These are phyloP conservation scores for Cardiocondyla obscurior DNA, from an alignment of 1,140 invertebrate genomes.

Conservation along the genomic window DNA sequence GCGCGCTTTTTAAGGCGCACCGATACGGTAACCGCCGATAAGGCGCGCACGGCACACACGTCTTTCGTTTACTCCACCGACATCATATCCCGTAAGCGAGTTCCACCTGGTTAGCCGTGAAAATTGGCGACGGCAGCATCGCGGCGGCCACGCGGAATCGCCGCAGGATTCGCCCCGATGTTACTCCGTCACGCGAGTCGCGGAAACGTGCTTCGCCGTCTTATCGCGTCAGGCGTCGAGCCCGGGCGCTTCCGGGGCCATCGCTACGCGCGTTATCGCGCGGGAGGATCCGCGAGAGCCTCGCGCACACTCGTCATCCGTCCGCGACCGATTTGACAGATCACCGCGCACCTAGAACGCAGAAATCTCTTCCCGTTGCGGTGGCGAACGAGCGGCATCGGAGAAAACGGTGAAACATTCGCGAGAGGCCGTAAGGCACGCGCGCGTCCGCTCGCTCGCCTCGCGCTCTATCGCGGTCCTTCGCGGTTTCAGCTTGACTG, in stretches of 20 bases:
- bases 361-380: neutral
- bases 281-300: neutral
- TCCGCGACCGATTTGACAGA: neutral
- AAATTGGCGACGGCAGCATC: neutral
- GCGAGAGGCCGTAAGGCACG: conserved; percentile 25
- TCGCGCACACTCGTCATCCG: neutral
- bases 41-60: conserved; percentile 6
- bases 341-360: neutral
- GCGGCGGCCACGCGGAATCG: neutral
- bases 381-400: conserved; percentile 10
- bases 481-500: conserved; percentile 71
- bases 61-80: conserved; percentile 29
- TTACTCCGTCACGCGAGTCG: neutral
- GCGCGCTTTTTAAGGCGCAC: conserved; percentile 44
- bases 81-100: conserved; percentile 38
- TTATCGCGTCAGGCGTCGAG: neutral
- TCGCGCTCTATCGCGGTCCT: conserved; percentile 52
- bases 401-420: conserved; percentile 32
- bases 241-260: neutral
- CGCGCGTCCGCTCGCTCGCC: conserved; percentile 1
- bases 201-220: neutral
- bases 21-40: conserved; percentile 42
- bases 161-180: neutral
- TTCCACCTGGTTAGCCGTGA: conserved; percentile 30
- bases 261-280: conserved; percentile 11